Percentiles rank a stretch among this genome's conserved stretches.
These are phyloP conservation scores for Uria aalge DNA, from an alignment of 2,113 vertebrate genomes.

Conservation along the genomic window DNA sequence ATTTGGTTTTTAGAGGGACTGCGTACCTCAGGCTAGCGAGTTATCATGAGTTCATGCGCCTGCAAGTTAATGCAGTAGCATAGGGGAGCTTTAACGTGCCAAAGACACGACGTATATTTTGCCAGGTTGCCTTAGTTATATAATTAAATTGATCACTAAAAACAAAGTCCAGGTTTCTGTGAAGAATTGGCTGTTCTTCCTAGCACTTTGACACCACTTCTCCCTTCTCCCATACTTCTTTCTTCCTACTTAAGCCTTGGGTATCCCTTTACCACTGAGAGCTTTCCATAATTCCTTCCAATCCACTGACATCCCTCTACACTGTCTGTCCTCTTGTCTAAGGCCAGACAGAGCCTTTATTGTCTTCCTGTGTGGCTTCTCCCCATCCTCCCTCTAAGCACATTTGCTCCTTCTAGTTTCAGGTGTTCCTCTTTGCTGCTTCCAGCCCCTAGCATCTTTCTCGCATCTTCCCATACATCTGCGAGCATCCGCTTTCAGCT, in stretches of 20 bases:
- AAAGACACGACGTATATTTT: background rate
- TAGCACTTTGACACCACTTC: background rate
- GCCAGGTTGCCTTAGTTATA: background rate
- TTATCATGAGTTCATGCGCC: background rate
- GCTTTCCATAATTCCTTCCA: background rate
- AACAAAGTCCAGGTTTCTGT: background rate
- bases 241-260: background rate
- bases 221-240: background rate
- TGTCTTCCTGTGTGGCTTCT: background rate
- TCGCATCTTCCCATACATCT: background rate
- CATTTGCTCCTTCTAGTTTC: background rate
- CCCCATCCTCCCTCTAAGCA: background rate
- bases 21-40: background rate
- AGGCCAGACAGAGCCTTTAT: background rate
- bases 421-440: background rate
- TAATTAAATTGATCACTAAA: background rate
- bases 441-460: background rate
- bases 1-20: background rate
- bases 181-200: background rate
- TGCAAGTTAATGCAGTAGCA: background rate
- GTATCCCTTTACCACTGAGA: background rate
- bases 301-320: background rate
- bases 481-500: background rate
- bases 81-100: background rate
- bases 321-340: background rate